Conservation (phyloP, 2,888 invertebrate species). For the Lottia scabra region DNA sequence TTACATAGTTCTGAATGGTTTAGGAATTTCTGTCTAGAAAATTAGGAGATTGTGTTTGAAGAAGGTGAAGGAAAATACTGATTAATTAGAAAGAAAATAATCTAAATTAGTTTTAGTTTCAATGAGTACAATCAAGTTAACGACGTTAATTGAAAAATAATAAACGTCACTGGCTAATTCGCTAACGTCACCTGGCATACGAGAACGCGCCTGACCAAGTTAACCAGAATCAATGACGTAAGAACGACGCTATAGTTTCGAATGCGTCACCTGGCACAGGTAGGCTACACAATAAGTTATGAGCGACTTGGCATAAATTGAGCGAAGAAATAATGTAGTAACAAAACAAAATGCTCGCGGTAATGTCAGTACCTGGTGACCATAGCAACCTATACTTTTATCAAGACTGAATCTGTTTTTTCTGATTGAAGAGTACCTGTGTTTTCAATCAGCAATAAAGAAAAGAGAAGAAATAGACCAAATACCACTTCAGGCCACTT, state of each 20-base stretch:
- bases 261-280: too few relatives aligned
- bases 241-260: too few relatives aligned
- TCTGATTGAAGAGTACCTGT: not conserved
- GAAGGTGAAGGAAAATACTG: too few relatives aligned
- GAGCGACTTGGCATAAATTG: not conserved
- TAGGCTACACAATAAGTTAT: not conserved
- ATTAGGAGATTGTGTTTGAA: too few relatives aligned
- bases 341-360: not conserved
- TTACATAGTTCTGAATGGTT: too few relatives aligned
- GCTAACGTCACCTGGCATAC: not conserved
- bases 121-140: not conserved
- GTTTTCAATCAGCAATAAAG: constrained; percentile 2
- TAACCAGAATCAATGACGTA: too few relatives aligned
- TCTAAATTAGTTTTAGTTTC: too few relatives aligned
- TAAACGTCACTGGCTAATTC: not conserved
- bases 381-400: constrained; percentile 1
- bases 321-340: not conserved
- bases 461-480: not conserved
- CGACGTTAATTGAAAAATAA: not conserved
- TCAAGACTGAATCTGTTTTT: not conserved
- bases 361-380: not conserved
- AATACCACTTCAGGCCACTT: not conserved
- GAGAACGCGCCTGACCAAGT: too few relatives aligned
- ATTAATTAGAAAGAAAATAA: too few relatives aligned
- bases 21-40: too few relatives aligned